Percentiles rank a stretch among this genome's conserved stretches.
Conservation (phyloP, 2,113 vertebrate species). For the Mola mola region DNA sequence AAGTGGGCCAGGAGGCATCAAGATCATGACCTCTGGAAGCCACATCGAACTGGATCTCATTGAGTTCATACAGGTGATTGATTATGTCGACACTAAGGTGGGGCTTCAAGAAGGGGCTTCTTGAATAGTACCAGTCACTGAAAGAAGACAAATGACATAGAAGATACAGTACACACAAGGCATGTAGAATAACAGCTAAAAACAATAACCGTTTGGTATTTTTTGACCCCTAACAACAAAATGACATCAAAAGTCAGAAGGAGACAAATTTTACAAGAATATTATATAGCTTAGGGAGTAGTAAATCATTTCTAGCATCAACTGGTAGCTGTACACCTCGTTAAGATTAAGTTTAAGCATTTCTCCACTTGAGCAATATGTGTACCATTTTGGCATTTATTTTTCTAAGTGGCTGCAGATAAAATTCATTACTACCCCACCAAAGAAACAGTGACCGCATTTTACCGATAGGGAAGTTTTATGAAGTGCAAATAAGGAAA, state of each 20-base stretch:
- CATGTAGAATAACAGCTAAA: neutral
- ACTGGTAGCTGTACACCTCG: too few relatives aligned
- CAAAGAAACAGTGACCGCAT: too few relatives aligned
- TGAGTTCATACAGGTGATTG: constrained; percentile 93
- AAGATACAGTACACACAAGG: neutral
- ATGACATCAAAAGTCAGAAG: neutral
- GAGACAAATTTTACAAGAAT: neutral
- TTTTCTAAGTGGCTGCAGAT: too few relatives aligned
- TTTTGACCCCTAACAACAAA: too few relatives aligned
- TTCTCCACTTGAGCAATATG: too few relatives aligned
- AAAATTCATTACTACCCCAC: too few relatives aligned
- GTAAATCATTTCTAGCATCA: too few relatives aligned
- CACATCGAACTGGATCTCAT: constrained; percentile 90
- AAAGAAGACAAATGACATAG: constrained; percentile 6
- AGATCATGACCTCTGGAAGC: constrained; percentile 93
- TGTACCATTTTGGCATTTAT: too few relatives aligned
- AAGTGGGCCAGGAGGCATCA: constrained; percentile 93
- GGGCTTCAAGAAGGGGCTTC: constrained; percentile 93
- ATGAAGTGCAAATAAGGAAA: neutral
- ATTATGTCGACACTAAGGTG: constrained; percentile 91
- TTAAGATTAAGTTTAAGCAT: too few relatives aligned
- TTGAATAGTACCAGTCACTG: constrained; percentile 96
- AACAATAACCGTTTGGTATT: neutral
- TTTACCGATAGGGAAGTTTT: too few relatives aligned
- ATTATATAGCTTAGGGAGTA: too few relatives aligned